Evolutionary conservation across 2,113 vertebrate species (phyloP).

Genomic region (Diadophis punctatus): DNA sequence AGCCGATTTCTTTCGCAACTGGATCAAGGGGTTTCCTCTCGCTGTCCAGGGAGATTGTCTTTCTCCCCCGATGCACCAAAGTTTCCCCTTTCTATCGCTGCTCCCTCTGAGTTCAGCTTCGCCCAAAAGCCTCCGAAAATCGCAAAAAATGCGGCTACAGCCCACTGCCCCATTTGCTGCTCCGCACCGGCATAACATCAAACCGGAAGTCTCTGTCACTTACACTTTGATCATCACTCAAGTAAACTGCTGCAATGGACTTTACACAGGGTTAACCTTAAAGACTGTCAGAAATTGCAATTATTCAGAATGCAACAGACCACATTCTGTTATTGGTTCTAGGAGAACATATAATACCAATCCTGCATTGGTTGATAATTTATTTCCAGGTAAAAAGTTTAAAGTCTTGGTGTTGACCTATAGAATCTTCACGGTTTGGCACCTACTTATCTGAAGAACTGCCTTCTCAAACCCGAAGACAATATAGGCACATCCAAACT

Average conservation of each 20-base stretch:
- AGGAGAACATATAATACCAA: neutral
- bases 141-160: no score
- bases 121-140: no score
- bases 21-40: no score
- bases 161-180: no score
- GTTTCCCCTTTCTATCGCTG: no score
- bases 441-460: neutral
- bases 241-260: neutral
- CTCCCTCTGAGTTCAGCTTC: no score
- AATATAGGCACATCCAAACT: neutral
- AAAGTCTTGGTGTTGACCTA: neutral
- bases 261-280: neutral
- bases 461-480: neutral
- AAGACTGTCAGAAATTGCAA: neutral
- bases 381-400: neutral
- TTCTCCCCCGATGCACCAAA: no score
- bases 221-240: neutral
- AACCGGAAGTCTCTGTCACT: neutral
- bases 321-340: neutral
- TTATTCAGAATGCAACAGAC: neutral
- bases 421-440: neutral
- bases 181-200: no score
- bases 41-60: no score
- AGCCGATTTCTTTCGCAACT: no score
- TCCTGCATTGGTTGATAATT: neutral